These are phyloP conservation scores for Rutpela maculata DNA, from an alignment of 2,888 invertebrate species.

Conservation along the genomic window DNA sequence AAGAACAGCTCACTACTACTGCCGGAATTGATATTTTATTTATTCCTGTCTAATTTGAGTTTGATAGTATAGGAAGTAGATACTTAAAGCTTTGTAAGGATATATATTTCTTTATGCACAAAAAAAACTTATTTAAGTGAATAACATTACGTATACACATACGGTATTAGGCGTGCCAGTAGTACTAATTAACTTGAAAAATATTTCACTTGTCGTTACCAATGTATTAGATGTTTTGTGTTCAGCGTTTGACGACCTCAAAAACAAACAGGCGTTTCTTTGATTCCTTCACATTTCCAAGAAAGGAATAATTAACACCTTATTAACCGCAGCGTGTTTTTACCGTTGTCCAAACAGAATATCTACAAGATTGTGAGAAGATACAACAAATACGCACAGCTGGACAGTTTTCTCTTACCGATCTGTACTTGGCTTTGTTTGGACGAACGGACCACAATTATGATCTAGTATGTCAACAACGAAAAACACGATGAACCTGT, in stretches of 20 bases:
- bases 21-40: neutral
- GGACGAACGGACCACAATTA: neutral
- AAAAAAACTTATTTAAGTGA: neutral
- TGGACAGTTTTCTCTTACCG: neutral
- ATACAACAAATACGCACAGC: neutral
- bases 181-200: neutral
- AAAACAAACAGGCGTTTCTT: slow-evolving; percentile 39
- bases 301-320: slow-evolving; percentile 49
- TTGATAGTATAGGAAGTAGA: neutral
- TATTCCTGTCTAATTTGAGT: neutral
- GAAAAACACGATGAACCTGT: neutral
- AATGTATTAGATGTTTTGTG: neutral
- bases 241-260: slow-evolving; percentile 50
- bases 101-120: neutral
- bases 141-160: neutral
- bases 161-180: neutral
- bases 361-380: slow-evolving; percentile 12
- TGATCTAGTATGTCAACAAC: neutral
- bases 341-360: slow-evolving; percentile 46
- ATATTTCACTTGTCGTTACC: neutral
- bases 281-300: slow-evolving; percentile 38
- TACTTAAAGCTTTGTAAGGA: neutral
- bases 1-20: neutral
- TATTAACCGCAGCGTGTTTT: slow-evolving; percentile 44
- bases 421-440: neutral